Percentiles rank a stretch among this genome's conserved stretches.
phyloP scores from a whole-genome alignment of 2,888 invertebrate genomes.

The Drosophila rubida region DNA sequence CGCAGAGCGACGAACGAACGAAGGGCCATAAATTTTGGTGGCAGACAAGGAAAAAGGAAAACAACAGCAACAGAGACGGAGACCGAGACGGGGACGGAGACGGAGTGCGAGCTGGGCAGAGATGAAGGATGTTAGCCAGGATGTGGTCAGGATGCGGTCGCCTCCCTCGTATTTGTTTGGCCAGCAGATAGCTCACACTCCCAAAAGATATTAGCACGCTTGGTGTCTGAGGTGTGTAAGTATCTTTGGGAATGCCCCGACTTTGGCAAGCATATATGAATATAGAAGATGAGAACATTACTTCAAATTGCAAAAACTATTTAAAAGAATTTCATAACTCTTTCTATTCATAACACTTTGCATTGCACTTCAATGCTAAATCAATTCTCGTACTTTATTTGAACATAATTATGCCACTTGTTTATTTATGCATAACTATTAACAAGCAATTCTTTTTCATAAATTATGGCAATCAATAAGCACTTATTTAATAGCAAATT shows the following conservation, averaged over 20 bases:
- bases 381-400: no score
- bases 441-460: no score
- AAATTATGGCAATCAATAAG: no score
- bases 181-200: constrained; percentile 10
- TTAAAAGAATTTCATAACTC: no score
- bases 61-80: constrained; percentile 3
- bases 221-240: neutral
- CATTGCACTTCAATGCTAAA: no score
- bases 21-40: constrained; percentile 73
- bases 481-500: no score
- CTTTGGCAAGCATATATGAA: neutral
- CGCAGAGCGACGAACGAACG: constrained; percentile 67
- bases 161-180: constrained; percentile 22
- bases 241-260: neutral
- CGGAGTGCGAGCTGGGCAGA: neutral
- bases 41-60: constrained; percentile 34
- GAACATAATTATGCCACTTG: no score
- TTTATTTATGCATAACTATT: no score
- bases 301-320: no score
- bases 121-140: constrained; percentile 17
- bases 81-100: neutral
- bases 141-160: constrained; percentile 34
- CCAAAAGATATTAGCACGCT: neutral
- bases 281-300: no score
- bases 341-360: no score